phyloP scores from a whole-genome alignment of 2,888 invertebrate species.

The Volucella inflata region DNA sequence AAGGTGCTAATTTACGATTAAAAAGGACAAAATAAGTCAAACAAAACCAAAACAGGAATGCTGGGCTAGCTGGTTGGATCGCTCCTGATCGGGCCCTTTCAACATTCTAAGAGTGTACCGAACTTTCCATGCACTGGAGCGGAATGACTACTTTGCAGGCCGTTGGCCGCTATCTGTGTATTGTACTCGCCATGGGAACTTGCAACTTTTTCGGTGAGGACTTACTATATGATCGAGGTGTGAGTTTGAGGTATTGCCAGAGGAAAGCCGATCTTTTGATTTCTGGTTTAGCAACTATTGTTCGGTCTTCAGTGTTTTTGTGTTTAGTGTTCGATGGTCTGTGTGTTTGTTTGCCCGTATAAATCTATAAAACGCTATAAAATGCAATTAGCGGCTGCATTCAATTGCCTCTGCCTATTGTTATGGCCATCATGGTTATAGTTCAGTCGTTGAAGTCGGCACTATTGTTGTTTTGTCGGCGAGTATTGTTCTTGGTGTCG shows the following conservation, averaged over 20 bases:
- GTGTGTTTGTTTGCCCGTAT: slow-evolving; percentile 45
- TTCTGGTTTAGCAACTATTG: slow-evolving; percentile 41
- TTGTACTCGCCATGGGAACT: slow-evolving; percentile 63
- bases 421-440: slow-evolving; percentile 73
- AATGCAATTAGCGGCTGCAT: slow-evolving; percentile 71
- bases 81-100: slow-evolving; percentile 22
- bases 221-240: slow-evolving; percentile 13
- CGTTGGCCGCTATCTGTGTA: too few relatives aligned
- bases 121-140: slow-evolving; percentile 13
- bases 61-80: background rate
- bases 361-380: slow-evolving; percentile 68
- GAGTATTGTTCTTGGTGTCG: slow-evolving; percentile 18
- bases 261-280: slow-evolving; percentile 47
- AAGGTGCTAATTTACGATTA: slow-evolving; percentile 75
- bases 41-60: slow-evolving; percentile 69
- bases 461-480: slow-evolving; percentile 48
- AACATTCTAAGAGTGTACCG: slow-evolving; percentile 35
- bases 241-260: background rate
- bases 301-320: too few relatives aligned
- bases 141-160: background rate
- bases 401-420: slow-evolving; percentile 69
- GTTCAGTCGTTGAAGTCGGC: slow-evolving; percentile 72
- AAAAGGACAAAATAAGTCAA: slow-evolving; percentile 75
- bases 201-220: slow-evolving; percentile 19
- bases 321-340: slow-evolving; percentile 21